A percentile compares a stretch with the other conserved stretches of the same genome.
These are phyloP conservation scores for Orientallactaga bullata DNA, from an alignment of 2,113 vertebrate genomes.

Conservation along the genomic window DNA sequence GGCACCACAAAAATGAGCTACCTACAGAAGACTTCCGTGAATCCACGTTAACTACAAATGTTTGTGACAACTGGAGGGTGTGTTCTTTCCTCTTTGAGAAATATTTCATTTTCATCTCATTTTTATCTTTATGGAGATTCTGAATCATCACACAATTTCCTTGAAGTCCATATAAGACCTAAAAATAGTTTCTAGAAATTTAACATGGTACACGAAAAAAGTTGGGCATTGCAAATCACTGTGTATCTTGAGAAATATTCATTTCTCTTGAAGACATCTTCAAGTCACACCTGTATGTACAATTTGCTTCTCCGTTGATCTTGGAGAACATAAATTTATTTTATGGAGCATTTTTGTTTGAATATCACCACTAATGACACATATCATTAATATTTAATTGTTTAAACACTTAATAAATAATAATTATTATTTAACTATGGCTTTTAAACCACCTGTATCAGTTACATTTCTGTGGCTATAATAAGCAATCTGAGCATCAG, in stretches of 20 bases:
- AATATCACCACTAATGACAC: neutral
- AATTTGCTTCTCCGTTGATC: constrained; percentile 21
- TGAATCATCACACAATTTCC: neutral
- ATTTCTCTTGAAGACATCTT: neutral
- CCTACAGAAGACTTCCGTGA: neutral
- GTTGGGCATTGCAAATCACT: constrained; percentile 12
- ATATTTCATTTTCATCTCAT: neutral
- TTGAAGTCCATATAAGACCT: neutral
- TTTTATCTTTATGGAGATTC: neutral
- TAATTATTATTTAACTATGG: neutral
- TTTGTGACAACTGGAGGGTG: neutral
- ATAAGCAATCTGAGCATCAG: too few species aligned
- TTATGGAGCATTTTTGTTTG: neutral
- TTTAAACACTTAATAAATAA: too few species aligned
- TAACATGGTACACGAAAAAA: constrained; percentile 47
- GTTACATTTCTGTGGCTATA: too few species aligned
- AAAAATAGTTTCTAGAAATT: constrained; percentile 30
- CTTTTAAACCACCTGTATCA: neutral
- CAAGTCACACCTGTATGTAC: neutral
- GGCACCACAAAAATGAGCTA: neutral
- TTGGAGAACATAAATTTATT: constrained; percentile 34
- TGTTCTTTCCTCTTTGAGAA: constrained; percentile 15
- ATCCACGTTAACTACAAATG: neutral
- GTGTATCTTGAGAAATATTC: neutral
- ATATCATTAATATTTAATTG: too few species aligned